Base-by-base conservation (phyloP, 2,113 vertebrate genomes). In the Laticauda colubrina region DNA sequence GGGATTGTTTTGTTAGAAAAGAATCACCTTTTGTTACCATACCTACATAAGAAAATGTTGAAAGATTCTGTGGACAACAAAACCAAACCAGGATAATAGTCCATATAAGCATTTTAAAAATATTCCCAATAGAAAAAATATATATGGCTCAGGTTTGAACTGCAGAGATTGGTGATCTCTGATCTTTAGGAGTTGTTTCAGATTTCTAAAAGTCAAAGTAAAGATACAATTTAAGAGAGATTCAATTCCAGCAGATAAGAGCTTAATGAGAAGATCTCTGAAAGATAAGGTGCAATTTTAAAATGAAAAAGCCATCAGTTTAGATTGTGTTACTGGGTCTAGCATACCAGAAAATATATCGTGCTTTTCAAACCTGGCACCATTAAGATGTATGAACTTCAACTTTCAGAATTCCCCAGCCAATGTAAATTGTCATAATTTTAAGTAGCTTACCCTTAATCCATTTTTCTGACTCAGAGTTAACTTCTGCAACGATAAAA, bases 401-500 rank as follows among this genome's bases (percentile, higher is more conserved):
- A 21, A 81, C 7, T 81, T 34, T 39, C 34, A 39, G 75, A 43
- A 39, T 43, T 81, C 18, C 69, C 75, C 34, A 81, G 34, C 18
- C 69, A 81, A 34, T n/a, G 54, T 29, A 12, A 9, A 15, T 0
- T 20, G 15, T n/a, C 89, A 61, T 87, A 59, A 81, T 86, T 61
- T 61, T 91, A 88, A 92, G 8, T n/a, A 29, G 2, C 85, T 97
- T 97, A 97, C 97, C 96, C 97, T 98, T 56, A 45, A 69, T n/a
- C 97, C 97, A 86, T 95, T 96, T 81, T 48, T 90, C 61, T 96
- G 95, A 89, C 93, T 96, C n/a, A 97, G 61, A 54, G 93, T 93
- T 89, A 97, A 91, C 55, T 94, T 96, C 92, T 97, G 93, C 91
- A 97, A 92, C 2, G 93, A 96, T 8, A 87, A 85, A 90, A 97